A percentile compares a stretch with the other conserved stretches of the same genome.
Conservation (phyloP, 2,797 vertebrate genomes). For the Neoniphon sammara region DNA sequence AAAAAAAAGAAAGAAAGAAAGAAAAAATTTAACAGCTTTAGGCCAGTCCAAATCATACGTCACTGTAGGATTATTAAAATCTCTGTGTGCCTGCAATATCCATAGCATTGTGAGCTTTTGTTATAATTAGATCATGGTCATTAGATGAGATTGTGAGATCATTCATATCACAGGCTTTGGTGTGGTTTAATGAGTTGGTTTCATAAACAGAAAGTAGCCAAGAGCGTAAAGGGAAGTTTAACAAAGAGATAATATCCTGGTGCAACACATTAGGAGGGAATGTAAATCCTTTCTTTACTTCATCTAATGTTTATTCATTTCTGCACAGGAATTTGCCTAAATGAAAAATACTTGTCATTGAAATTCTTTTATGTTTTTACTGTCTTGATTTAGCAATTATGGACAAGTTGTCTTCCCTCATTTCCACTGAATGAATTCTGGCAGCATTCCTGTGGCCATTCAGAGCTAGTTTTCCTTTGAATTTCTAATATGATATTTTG, state of each 20-base stretch:
- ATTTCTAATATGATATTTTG: slow-evolving; percentile 20
- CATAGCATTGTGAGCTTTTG: slow-evolving; percentile 33
- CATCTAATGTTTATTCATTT: slow-evolving; percentile 60
- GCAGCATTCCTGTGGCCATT: slow-evolving; percentile 9
- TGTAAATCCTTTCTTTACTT: slow-evolving; percentile 33
- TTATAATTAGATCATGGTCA: slow-evolving; percentile 50
- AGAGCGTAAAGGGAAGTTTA: slow-evolving; percentile 35
- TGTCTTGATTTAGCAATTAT: not conserved
- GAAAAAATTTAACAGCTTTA: too few relatives aligned
- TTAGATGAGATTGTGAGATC: slow-evolving; percentile 51
- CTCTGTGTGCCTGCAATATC: slow-evolving; percentile 38
- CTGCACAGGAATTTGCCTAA: not conserved
- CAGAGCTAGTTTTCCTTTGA: slow-evolving; percentile 13
- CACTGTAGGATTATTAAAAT: slow-evolving; percentile 56
- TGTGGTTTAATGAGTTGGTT: slow-evolving; percentile 30
- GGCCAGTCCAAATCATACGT: not conserved
- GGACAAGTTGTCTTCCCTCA: not conserved
- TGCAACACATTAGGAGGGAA: slow-evolving; percentile 10
- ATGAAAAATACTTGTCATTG: too few relatives aligned
- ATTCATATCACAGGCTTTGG: slow-evolving; percentile 24
- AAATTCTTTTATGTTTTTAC: not conserved
- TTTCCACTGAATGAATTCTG: not conserved
- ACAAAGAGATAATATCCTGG: slow-evolving; percentile 27
- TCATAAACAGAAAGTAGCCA: slow-evolving; percentile 44
- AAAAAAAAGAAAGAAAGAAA: not conserved